Evolutionary conservation across 2,797 vertebrate species (phyloP).

Genomic region (Rhodeus uyekii): DNA sequence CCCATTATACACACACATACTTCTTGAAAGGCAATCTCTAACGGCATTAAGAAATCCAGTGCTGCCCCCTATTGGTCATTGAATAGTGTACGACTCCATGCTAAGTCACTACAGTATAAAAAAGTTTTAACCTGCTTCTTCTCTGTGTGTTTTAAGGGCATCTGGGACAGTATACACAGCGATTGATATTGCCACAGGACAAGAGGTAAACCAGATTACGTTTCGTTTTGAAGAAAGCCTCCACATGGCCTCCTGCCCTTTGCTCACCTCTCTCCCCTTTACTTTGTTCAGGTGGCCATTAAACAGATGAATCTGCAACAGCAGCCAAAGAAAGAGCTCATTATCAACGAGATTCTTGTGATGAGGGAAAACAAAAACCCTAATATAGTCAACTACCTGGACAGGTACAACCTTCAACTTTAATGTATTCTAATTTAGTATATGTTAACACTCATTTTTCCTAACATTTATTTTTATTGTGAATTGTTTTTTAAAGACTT

Average conservation of each 20-base stretch:
- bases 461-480: too few relatives aligned
- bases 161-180: conserved; percentile 98
- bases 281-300: conserved; percentile 89
- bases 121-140: neutral
- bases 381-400: conserved; percentile 98
- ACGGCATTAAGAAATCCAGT: neutral
- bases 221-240: neutral
- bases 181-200: conserved; percentile 95
- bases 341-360: conserved; percentile 99
- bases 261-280: conserved; percentile 38
- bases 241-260: conserved; percentile 34
- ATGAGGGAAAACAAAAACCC: conserved; percentile 99
- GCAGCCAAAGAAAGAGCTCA: conserved; percentile 98
- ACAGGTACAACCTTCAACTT: conserved; percentile 78
- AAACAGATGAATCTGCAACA: conserved; percentile 99
- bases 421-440: too few relatives aligned
- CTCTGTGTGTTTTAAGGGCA: conserved; percentile 78
- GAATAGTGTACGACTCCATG: neutral
- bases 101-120: neutral
- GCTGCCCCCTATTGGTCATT: conserved; percentile 22
- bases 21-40: neutral
- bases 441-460: too few relatives aligned
- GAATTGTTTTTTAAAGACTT: neutral
- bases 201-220: conserved; percentile 81
- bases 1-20: neutral